Evolutionary conservation across 2,888 invertebrate species (phyloP).

Genomic region (Spicauda simplicius): DNA sequence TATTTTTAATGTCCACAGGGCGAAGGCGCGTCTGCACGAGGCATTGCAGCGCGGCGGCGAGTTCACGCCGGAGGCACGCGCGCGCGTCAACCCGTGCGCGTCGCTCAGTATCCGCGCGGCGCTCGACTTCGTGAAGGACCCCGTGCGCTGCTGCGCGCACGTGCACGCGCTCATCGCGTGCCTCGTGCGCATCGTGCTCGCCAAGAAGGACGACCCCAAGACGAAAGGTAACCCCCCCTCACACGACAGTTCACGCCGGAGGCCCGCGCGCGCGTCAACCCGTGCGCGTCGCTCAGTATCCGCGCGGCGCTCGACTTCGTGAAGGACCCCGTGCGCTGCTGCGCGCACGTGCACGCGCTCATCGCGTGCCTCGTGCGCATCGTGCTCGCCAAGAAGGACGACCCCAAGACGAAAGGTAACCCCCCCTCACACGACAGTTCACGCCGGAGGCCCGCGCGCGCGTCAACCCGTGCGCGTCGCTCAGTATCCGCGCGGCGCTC

Average conservation of each 20-base stretch:
- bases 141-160: constrained; percentile 95
- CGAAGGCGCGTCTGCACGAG: constrained; percentile 97
- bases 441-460: constrained; percentile 92
- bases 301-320: constrained; percentile 96
- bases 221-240: constrained; percentile 88
- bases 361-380: constrained; percentile 94
- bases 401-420: constrained; percentile 93
- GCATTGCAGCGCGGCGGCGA: constrained; percentile 96
- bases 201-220: constrained; percentile 94
- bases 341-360: constrained; percentile 94
- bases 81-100: constrained; percentile 95
- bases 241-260: constrained; percentile 93
- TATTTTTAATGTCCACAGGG: constrained; percentile 85
- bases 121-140: constrained; percentile 97
- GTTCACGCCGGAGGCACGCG: constrained; percentile 92
- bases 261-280: constrained; percentile 95
- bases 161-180: constrained; percentile 95
- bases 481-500: constrained; percentile 95
- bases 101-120: constrained; percentile 97
- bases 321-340: constrained; percentile 97
- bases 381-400: constrained; percentile 93
- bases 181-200: constrained; percentile 92
- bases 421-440: too few species aligned
- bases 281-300: constrained; percentile 96
- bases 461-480: constrained; percentile 96